Evolutionary conservation across 2,113 vertebrate species (phyloP).

Genomic region (human (Homo sapiens)): GRCh38 chr13:34619501-34620000

Average conservation of each 20-base stretch:
- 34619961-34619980: not conserved
- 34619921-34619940: not conserved
- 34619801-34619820: not conserved
- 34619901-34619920: not conserved
- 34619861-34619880: not conserved
- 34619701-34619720: conserved; percentile 27
- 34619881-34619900: not conserved
- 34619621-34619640: not conserved
- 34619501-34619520: not conserved
- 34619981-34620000: not conserved
- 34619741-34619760: not conserved
- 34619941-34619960: not conserved
- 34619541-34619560: conserved; percentile 21
- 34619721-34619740: not conserved
- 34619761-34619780: not conserved
- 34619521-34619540: conserved; percentile 5
- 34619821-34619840: not conserved
- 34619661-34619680: not conserved
- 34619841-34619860: not conserved
- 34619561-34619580: not conserved
- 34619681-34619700: conserved; percentile 16
- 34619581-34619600: not conserved
- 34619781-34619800: not conserved
- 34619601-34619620: conserved; percentile 45
- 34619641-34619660: not conserved